phyloP scores from a whole-genome alignment of 2,113 vertebrate species.

The Plecturocebus donacophilus region DNA sequence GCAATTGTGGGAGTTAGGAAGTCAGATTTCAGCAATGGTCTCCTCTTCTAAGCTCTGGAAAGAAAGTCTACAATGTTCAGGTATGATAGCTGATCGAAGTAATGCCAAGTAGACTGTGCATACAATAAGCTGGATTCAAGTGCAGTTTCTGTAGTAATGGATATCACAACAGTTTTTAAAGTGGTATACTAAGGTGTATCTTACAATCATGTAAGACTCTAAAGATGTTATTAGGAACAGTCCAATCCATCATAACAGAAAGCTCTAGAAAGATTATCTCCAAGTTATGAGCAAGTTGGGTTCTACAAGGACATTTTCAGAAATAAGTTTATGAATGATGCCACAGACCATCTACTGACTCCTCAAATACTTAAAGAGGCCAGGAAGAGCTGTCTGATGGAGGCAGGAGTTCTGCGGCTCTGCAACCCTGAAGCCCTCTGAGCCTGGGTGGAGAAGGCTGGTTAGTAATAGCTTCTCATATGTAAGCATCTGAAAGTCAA shows the following conservation, averaged over 20 bases:
- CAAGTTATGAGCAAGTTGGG: neutral
- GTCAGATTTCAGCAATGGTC: neutral
- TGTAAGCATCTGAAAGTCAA: neutral
- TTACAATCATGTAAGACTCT: neutral
- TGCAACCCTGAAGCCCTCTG: neutral
- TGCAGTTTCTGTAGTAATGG: neutral
- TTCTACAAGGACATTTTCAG: constrained; percentile 4
- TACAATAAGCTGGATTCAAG: neutral
- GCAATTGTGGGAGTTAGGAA: neutral
- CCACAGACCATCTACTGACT: neutral
- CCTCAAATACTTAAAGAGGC: neutral
- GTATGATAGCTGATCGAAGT: neutral
- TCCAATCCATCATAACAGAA: neutral
- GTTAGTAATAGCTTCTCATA: neutral
- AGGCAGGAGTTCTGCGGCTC: neutral
- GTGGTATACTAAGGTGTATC: neutral
- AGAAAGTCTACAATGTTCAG: constrained; percentile 25
- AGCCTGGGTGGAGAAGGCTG: neutral
- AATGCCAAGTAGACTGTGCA: neutral
- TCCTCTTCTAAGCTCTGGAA: neutral
- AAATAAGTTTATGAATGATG: neutral
- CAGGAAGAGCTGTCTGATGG: too few species aligned
- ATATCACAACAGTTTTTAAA: neutral
- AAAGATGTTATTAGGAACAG: neutral
- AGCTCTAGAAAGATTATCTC: neutral